Conservation (phyloP, 2,113 vertebrate species). For the Lampris megalopsis region DNA sequence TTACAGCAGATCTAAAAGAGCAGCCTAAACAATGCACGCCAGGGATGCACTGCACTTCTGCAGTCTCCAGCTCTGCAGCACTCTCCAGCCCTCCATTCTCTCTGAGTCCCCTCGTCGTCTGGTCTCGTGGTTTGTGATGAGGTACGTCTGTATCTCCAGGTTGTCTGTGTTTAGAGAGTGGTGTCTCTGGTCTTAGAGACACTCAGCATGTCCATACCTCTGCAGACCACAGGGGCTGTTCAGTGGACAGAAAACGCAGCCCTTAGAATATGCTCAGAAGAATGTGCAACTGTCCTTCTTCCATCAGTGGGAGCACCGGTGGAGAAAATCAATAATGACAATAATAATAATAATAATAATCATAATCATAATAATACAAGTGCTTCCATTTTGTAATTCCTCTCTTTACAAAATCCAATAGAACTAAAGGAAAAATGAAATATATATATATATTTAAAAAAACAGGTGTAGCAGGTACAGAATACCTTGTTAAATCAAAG, state of each 20-base stretch:
- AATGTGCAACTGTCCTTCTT: conserved; percentile 81
- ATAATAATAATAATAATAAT: conserved; percentile 50
- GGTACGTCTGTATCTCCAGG: conserved; percentile 57
- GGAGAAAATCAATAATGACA: conserved; percentile 68
- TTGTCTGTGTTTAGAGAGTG: conserved; percentile 63
- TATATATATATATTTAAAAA: conserved; percentile 54
- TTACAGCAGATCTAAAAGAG: conserved; percentile 72
- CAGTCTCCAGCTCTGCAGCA: conserved; percentile 71
- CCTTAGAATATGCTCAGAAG: conserved; percentile 81
- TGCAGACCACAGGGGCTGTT: conserved; percentile 65
- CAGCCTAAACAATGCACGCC: conserved; percentile 72
- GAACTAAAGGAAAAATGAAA: conserved; percentile 63
- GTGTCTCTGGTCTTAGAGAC: conserved; percentile 59
- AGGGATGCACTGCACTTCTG: conserved; percentile 68
- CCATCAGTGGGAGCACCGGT: conserved; percentile 80
- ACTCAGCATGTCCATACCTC: conserved; percentile 54
- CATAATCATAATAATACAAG: conserved; percentile 78
- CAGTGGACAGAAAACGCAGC: conserved; percentile 78
- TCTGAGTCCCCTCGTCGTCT: conserved; percentile 45
- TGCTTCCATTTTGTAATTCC: conserved; percentile 74
- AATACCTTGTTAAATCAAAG: conserved; percentile 79
- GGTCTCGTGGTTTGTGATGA: conserved; percentile 57
- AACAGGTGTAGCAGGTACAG: conserved; percentile 74
- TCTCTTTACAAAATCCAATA: conserved; percentile 81
- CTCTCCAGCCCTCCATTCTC: conserved; percentile 36